phyloP scores from a whole-genome alignment of 2,797 vertebrate species.

The Fistularia tabacaria region DNA sequence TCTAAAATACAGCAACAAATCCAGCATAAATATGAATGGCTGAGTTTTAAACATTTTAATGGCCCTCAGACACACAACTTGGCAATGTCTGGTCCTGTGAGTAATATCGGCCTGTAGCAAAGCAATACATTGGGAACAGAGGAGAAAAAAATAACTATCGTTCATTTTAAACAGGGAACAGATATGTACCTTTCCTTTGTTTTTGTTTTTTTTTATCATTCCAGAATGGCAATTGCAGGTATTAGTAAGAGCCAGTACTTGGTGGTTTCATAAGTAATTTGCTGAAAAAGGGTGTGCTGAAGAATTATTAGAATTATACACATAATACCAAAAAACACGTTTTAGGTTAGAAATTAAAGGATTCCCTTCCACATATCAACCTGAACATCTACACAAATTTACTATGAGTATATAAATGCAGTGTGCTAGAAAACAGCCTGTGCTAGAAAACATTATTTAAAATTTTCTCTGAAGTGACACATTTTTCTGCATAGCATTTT shows the following conservation, averaged over 20 bases:
- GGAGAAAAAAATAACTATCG: slow-evolving; percentile 30
- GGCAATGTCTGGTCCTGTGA: slow-evolving; percentile 65
- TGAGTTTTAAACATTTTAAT: slow-evolving; percentile 76
- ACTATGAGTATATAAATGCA: background rate
- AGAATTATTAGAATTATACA: slow-evolving; percentile 39
- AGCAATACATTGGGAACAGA: slow-evolving; percentile 66
- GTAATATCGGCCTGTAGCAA: slow-evolving; percentile 74
- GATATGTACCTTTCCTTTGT: slow-evolving; percentile 74
- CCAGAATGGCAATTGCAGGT: slow-evolving; percentile 64
- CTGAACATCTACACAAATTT: slow-evolving; percentile 46
- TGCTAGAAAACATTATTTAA: too few relatives aligned
- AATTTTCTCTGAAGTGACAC: background rate
- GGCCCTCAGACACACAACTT: slow-evolving; percentile 69
- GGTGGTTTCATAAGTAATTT: slow-evolving; percentile 37
- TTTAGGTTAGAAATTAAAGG: slow-evolving; percentile 45
- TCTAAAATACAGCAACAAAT: slow-evolving; percentile 2
- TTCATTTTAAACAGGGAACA: slow-evolving; percentile 64
- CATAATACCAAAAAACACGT: slow-evolving; percentile 44
- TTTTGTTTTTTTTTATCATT: slow-evolving; percentile 50
- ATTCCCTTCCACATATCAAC: slow-evolving; percentile 28
- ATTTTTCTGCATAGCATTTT: slow-evolving; percentile 1
- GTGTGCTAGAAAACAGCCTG: too few relatives aligned
- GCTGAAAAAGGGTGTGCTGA: slow-evolving; percentile 31
- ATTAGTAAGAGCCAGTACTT: slow-evolving; percentile 55
- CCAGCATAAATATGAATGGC: slow-evolving; percentile 74